Base-by-base conservation (phyloP, 2,888 invertebrate species). In the Criorhina ranunculi region DNA sequence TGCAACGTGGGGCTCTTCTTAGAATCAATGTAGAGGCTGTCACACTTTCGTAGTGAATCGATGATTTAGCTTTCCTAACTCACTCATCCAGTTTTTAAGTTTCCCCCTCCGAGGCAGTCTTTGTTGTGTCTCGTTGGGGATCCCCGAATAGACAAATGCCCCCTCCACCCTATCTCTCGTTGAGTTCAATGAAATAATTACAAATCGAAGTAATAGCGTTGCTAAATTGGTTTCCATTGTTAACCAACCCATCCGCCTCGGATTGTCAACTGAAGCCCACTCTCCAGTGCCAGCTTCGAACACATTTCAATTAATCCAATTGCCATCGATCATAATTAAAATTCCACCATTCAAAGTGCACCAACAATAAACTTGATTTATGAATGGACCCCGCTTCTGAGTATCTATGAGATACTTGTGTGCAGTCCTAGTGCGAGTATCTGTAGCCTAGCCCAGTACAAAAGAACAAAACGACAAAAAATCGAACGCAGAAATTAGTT, bases 281-380 rank as follows among this genome's bases (percentile, higher is more conserved):
- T 57, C 9, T 19, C n/a, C 55, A 12, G 17, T 4, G n/a, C 15
- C 7, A 12, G 33, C 33, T 15, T 6, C 9, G 31, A 44, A 40
- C 83, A 80, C 83, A 80, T 85, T 85, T 85, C 85, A 85, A 85
- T 85, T 85, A 85, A 85, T 85, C 70, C 75, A 80, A 85, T 70
- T 85, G 80, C 70, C 80, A 85, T 85, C 85, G 75, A 85, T 85
- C 85, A 85, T 85, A 85, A 85, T 85, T 85, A 85, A 85, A 80
- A 85, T 85, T 80, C 85, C 75, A 64, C 80, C 59, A 60, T 80
- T 70, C 85, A 60, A 55, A 55, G 69, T 59, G 80, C 79, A 80
- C 37, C 51, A 80, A 66, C 75, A 76, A 80, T 75, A 80, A 78
- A 80, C 64, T n/a, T 85, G 80, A 85, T 85, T 85, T 85, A 85